These are phyloP conservation scores for Platorchestia sp. DNA, from an alignment of 1,140 invertebrate species.

Conservation along the genomic window DNA sequence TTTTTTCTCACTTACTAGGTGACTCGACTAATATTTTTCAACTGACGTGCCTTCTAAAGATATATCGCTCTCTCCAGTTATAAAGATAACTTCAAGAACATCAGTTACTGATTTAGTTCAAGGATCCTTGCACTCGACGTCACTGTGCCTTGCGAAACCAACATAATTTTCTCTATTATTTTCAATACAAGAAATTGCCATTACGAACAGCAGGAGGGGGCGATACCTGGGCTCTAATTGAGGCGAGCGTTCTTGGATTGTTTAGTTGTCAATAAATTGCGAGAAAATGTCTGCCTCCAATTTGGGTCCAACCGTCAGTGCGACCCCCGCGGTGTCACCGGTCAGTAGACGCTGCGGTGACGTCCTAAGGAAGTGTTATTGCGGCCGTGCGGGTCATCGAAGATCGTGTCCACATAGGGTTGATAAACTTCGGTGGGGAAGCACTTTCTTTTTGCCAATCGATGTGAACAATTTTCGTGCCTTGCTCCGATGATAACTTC, in stretches of 20 bases:
- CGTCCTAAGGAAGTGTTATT: not conserved
- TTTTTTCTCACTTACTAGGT: no score
- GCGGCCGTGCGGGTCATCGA: constrained; percentile 3
- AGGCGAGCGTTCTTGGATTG: not conserved
- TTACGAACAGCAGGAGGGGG: not conserved
- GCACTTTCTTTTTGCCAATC: not conserved
- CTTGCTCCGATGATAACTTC: not conserved
- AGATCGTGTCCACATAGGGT: not conserved
- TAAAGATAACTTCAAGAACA: no score
- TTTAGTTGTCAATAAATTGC: constrained; percentile 10
- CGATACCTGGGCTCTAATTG: not conserved
- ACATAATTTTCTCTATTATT: not conserved
- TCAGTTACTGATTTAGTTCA: not conserved
- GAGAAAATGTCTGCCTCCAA: not conserved
- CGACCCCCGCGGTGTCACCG: not conserved
- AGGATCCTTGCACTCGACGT: not conserved
- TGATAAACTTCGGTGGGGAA: not conserved
- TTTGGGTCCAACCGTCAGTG: not conserved
- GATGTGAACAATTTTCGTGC: not conserved
- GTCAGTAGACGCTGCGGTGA: not conserved
- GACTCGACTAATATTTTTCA: not conserved
- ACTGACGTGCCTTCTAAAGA: not conserved
- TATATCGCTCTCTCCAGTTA: not conserved
- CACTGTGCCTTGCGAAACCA: not conserved
- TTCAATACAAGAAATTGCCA: not conserved